These are phyloP conservation scores for Pseudococcus longispinus DNA, from an alignment of 2,888 invertebrate genomes.

Conservation along the genomic window DNA sequence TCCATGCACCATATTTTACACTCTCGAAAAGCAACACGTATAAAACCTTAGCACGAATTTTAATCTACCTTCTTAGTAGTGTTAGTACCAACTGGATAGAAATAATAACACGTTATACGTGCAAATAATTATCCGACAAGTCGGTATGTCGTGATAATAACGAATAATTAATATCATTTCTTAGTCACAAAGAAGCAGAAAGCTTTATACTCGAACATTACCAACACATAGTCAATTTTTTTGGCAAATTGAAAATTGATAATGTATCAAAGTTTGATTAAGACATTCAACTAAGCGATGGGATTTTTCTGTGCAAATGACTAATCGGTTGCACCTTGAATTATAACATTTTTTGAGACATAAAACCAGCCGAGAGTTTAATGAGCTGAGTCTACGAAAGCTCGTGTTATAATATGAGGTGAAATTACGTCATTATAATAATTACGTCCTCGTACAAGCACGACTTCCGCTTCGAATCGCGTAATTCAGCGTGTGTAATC, in stretches of 20 bases:
- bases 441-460: neutral
- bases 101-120: neutral
- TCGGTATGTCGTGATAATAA: neutral
- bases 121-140: neutral
- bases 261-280: neutral
- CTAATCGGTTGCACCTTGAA: no score
- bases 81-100: neutral
- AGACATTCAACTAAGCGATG: neutral
- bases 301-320: neutral
- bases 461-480: slow-evolving; percentile 27
- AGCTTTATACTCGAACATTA: neutral
- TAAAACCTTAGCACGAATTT: neutral
- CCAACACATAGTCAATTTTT: neutral
- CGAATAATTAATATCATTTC: neutral
- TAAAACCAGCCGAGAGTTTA: neutral
- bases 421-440: slow-evolving; percentile 9
- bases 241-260: neutral
- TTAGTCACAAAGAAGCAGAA: neutral
- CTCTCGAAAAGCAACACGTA: neutral
- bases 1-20: no score
- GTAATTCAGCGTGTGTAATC: slow-evolving; percentile 14
- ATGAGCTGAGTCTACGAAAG: slow-evolving; percentile 18
- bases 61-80: neutral
- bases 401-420: neutral
- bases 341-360: neutral